A percentile compares a stretch with the other conserved stretches of the same genome.
Conservation (phyloP, 2,113 vertebrate species). For the Pungitius pungitius region DNA sequence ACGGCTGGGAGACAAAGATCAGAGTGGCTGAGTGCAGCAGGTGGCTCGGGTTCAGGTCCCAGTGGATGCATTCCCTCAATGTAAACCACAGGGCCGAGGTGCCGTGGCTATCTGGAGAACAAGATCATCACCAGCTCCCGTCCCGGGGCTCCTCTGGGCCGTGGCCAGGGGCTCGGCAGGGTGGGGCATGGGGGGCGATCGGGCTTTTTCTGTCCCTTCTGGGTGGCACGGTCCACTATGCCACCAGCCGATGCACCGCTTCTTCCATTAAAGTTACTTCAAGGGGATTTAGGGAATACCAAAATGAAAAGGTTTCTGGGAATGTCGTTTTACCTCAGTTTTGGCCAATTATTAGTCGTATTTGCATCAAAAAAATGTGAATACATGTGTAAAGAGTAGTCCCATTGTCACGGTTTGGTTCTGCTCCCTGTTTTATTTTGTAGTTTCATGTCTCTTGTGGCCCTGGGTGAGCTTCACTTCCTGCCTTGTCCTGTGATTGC, state of each 20-base stretch:
- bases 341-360: conserved; percentile 5
- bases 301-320: conserved; percentile 17
- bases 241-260: conserved; percentile 25
- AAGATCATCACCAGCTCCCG: conserved; percentile 73
- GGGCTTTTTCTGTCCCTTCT: conserved; percentile 13
- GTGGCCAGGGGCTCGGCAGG: neutral
- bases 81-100: conserved; percentile 63
- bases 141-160: conserved; percentile 44
- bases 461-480: too few species aligned
- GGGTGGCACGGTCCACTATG: conserved; percentile 23
- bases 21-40: conserved; percentile 75
- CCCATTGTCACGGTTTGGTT: too few species aligned
- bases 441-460: too few species aligned
- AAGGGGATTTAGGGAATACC: conserved; percentile 21
- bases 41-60: conserved; percentile 76
- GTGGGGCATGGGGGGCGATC: conserved; percentile 24
- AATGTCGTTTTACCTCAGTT: conserved; percentile 15
- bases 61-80: conserved; percentile 71
- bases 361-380: neutral
- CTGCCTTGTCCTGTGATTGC: too few species aligned
- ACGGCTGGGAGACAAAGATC: conserved; percentile 73
- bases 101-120: conserved; percentile 74
- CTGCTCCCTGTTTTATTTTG: too few species aligned
- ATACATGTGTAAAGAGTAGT: neutral
- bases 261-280: conserved; percentile 44